Percentiles rank a stretch among this genome's conserved stretches.
Conservation (phyloP, 2,888 invertebrate species). For the Agrypnus murinus region DNA sequence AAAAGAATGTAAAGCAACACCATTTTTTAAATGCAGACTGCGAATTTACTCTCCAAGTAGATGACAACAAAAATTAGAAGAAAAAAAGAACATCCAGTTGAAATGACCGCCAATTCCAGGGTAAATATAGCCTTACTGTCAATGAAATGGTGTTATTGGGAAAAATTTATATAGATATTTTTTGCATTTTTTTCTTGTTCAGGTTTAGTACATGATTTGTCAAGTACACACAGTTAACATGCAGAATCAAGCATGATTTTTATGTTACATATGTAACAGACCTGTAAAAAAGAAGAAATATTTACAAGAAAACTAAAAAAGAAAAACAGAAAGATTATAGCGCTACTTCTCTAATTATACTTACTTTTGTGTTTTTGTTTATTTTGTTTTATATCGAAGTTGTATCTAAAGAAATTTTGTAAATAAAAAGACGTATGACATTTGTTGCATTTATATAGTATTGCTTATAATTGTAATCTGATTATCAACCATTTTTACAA, state of each 20-base stretch:
- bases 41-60: conserved; percentile 41
- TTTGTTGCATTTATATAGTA: too few species aligned
- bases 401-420: conserved; percentile 5
- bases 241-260: conserved; percentile 49
- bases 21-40: conserved; percentile 47
- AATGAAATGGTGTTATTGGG: conserved; percentile 47
- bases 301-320: conserved; percentile 48
- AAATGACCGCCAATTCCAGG: conserved; percentile 53
- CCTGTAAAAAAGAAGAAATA: conserved; percentile 52
- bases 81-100: conserved; percentile 22
- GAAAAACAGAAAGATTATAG: conserved; percentile 34
- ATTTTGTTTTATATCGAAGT: conserved; percentile 8
- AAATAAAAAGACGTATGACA: conserved; percentile 12
- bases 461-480: too few species aligned
- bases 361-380: conserved; percentile 25
- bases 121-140: conserved; percentile 52
- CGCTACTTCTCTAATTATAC: conserved; percentile 39
- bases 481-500: too few species aligned
- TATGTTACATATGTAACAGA: conserved; percentile 49
- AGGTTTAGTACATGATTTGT: conserved; percentile 34
- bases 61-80: conserved; percentile 38
- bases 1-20: conserved; percentile 43
- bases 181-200: conserved; percentile 39
- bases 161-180: conserved; percentile 1
- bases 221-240: conserved; percentile 44